phyloP scores from a whole-genome alignment of 2,797 vertebrate species.

The Myiotriccus ornatus region DNA sequence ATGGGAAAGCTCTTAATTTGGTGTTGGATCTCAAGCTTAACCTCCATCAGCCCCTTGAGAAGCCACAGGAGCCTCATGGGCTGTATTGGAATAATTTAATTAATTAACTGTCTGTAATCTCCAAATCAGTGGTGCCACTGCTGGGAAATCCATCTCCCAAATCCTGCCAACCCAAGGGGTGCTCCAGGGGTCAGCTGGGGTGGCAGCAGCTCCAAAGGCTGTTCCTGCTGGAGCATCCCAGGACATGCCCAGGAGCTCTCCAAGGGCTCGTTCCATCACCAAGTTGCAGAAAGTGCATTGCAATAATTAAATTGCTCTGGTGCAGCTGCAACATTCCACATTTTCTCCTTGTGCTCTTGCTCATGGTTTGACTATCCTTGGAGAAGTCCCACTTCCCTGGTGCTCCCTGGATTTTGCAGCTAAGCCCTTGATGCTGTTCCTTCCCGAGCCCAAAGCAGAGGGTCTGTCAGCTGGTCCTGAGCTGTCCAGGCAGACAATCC shows the following conservation, averaged over 20 bases:
- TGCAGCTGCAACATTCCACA: not conserved
- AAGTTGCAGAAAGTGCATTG: not conserved
- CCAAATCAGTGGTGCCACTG: not conserved
- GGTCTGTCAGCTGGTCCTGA: not conserved
- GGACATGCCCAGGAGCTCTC: not conserved
- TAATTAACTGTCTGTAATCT: not conserved
- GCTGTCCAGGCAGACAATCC: not conserved
- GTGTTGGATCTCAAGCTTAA: not conserved
- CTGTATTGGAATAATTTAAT: not conserved
- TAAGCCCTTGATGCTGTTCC: rapidly evolving
- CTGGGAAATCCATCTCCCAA: not conserved
- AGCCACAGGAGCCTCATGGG: not conserved
- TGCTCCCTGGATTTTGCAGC: not conserved
- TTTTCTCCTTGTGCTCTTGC: not conserved
- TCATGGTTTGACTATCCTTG: not conserved
- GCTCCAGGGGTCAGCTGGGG: rapidly evolving
- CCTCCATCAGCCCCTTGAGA: not conserved
- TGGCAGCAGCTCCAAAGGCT: not conserved
- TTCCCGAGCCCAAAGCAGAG: not conserved
- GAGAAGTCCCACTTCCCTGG: not conserved
- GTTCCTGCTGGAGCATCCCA: not conserved
- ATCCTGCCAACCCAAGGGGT: not conserved
- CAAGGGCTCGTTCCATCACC: not conserved
- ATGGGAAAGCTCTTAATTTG: not conserved
- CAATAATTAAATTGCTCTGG: not conserved